phyloP scores from a whole-genome alignment of 2,113 vertebrate genomes.

The Lophochroa leadbeateri region DNA sequence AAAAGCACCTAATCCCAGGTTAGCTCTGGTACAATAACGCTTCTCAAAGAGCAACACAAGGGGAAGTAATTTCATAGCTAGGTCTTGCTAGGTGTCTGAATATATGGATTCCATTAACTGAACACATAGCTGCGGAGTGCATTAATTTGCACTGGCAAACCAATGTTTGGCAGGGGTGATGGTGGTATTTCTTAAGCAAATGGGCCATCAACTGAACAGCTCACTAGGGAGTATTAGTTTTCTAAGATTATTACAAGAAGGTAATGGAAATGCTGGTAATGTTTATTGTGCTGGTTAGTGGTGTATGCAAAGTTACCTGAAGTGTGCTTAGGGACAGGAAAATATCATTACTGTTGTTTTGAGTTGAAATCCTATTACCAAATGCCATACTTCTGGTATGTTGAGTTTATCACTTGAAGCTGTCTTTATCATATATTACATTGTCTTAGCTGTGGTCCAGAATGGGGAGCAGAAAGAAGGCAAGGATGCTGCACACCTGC shows the following conservation, averaged over 20 bases:
- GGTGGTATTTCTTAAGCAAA: background rate
- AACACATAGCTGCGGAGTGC: background rate
- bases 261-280: background rate
- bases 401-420: background rate
- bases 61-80: background rate
- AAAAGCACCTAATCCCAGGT: background rate
- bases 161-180: background rate
- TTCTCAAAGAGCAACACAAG: background rate
- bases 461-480: background rate
- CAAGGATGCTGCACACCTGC: background rate
- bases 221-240: background rate
- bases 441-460: background rate
- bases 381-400: rapidly evolving
- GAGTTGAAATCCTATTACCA: background rate
- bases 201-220: background rate
- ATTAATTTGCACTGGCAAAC: background rate
- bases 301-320: background rate
- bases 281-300: background rate
- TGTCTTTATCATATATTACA: rapidly evolving
- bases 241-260: background rate
- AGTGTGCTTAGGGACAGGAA: background rate
- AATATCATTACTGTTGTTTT: background rate
- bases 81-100: background rate
- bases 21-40: conserved; percentile 6
- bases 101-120: conserved; percentile 13